These are phyloP conservation scores for Stigmatopora argus DNA, from an alignment of 2,113 vertebrate genomes.

Conservation along the genomic window DNA sequence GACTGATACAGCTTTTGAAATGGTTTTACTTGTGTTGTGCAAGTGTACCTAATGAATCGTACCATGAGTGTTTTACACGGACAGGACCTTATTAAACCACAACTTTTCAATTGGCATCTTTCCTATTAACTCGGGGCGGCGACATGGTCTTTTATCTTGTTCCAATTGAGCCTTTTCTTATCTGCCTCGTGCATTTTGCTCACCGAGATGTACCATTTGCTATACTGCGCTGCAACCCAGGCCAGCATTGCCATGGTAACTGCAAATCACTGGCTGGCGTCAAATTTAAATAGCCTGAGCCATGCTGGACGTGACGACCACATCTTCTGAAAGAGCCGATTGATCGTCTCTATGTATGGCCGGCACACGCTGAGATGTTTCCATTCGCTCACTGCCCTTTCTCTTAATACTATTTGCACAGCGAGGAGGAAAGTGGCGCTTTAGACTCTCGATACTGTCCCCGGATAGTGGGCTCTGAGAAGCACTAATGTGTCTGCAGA, in stretches of 20 bases:
- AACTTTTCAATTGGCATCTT: neutral
- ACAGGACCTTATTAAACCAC: neutral
- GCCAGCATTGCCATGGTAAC: conserved; percentile 7
- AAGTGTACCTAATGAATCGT: neutral
- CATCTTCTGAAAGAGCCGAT: conserved; percentile 38
- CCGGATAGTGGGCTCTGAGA: conserved; percentile 83
- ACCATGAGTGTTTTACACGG: neutral
- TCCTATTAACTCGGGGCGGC: neutral
- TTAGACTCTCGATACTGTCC: conserved; percentile 81
- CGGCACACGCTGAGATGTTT: conserved; percentile 33
- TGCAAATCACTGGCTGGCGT: neutral
- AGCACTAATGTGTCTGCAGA: conserved; percentile 78
- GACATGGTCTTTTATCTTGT: neutral
- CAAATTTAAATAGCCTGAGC: conserved; percentile 4
- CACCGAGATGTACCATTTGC: conserved; percentile 11
- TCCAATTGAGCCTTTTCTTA: conserved; percentile 23
- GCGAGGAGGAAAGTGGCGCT: conserved; percentile 66
- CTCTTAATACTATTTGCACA: conserved; percentile 22
- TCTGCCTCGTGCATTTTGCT: conserved; percentile 27
- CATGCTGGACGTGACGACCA: conserved; percentile 31
- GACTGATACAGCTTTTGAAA: neutral
- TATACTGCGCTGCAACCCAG: conserved; percentile 4
- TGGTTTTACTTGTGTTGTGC: neutral
- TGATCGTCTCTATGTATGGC: conserved; percentile 40
- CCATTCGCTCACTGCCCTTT: conserved; percentile 21